Percentiles rank a stretch among this genome's conserved stretches.
Evolutionary conservation across 2,888 invertebrate species (phyloP).

Genomic region (Standfussiana lucernea): DNA sequence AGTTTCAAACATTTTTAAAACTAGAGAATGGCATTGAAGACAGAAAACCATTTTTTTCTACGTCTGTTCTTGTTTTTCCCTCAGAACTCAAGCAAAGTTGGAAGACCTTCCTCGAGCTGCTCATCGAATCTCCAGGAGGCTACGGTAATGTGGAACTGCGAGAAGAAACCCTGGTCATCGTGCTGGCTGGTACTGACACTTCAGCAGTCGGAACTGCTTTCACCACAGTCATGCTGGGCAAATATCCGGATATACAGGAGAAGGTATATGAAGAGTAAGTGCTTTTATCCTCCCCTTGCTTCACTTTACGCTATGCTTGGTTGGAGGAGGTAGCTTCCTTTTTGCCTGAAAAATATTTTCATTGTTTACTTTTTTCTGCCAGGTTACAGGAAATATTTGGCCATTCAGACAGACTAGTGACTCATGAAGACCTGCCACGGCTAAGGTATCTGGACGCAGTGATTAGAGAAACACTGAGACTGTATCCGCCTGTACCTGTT

Average conservation of each 20-base stretch:
- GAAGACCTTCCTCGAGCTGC: slow-evolving; percentile 73
- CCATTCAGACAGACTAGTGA: slow-evolving; percentile 54
- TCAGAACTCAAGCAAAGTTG: slow-evolving; percentile 34
- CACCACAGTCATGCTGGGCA: slow-evolving; percentile 70
- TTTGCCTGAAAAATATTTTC: neutral
- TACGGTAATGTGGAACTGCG: slow-evolving; percentile 71
- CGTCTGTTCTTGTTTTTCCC: neutral
- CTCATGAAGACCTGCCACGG: slow-evolving; percentile 59
- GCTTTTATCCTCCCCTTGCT: neutral
- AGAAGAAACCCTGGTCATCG: slow-evolving; percentile 75
- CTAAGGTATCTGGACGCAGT: slow-evolving; percentile 71
- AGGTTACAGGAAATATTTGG: slow-evolving; percentile 65
- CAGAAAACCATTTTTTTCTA: neutral
- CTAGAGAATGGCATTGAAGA: neutral
- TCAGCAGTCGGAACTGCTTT: slow-evolving; percentile 74
- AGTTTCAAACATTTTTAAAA: neutral
- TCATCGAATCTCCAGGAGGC: slow-evolving; percentile 70
- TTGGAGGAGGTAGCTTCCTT: neutral
- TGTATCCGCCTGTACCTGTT: slow-evolving; percentile 71
- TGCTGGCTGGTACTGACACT: slow-evolving; percentile 79
- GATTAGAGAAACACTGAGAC: slow-evolving; percentile 68
- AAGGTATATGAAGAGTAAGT: slow-evolving; percentile 76
- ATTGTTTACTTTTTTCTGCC: neutral
- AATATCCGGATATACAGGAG: slow-evolving; percentile 73
- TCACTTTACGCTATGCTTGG: neutral